Evolutionary conservation across 2,888 invertebrate species (phyloP).

Genomic region (Hydraecia micacea): DNA sequence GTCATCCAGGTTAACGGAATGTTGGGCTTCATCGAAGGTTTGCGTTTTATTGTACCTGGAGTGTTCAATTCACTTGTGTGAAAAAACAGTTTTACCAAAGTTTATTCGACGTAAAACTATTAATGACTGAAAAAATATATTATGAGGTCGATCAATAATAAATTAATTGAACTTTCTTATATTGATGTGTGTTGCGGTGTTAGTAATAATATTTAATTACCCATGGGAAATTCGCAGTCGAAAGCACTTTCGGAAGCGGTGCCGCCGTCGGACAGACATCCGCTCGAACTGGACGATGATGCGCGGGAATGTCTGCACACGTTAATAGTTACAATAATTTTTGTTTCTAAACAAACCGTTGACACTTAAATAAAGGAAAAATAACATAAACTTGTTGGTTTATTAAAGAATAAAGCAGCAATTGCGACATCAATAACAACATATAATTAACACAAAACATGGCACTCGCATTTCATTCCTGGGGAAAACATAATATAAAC

Average conservation of each 20-base stretch:
- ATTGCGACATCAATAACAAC: conserved; percentile 11
- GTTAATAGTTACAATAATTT: conserved; percentile 46
- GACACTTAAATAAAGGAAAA: not conserved
- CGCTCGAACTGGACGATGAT: conserved; percentile 96
- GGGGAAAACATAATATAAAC: not conserved
- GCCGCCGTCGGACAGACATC: conserved; percentile 95
- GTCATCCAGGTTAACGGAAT: conserved; percentile 97
- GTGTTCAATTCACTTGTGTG: conserved; percentile 3
- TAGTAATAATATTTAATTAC: conserved; percentile 75
- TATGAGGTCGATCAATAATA: no score
- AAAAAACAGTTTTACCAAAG: not conserved
- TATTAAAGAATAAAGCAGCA: not conserved
- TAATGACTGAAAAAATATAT: no score
- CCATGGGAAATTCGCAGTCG: conserved; percentile 94
- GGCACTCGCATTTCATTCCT: conserved; percentile 32
- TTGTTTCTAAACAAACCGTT: conserved; percentile 33
- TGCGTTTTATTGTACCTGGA: conserved; percentile 96
- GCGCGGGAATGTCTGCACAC: conserved; percentile 92
- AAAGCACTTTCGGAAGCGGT: conserved; percentile 93
- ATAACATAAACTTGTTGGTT: not conserved
- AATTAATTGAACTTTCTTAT: not conserved
- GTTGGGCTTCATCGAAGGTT: conserved; percentile 97
- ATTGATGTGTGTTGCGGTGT: not conserved
- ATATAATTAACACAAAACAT: not conserved
- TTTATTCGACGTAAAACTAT: not conserved